Base-by-base conservation (phyloP, 2,113 vertebrate species). In the Atrichornis clamosus region DNA sequence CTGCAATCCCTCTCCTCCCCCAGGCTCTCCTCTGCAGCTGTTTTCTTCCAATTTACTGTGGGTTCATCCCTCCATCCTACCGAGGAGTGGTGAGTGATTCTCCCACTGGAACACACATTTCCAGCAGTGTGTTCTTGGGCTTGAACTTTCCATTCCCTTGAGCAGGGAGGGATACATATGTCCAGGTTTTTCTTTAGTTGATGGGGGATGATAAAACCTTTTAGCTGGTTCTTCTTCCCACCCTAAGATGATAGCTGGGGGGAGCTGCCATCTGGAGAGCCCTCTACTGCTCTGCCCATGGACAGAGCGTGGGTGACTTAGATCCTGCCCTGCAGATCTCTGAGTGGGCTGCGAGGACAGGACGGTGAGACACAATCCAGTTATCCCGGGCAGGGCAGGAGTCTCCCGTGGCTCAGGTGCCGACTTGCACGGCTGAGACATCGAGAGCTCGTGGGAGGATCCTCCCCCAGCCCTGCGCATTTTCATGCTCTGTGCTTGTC, bases 1-100 rank as follows among this genome's bases (percentile, higher is more conserved):
- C 50, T 95, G 35, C 89, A 53, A 50, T n/a, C 49, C 27, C 24
- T 91, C 63, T 97, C 56, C 47, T 78, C 39, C 73, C 37, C 15
- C 67, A 99, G 99, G 98, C 98, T 70, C 97, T 99, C 42, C 97
- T 99, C 47, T 99, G 99, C 90, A 99, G 99, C 97, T 99, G 99
- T 81, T 99, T 99, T 77, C 97, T 99, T 27, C 99, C 99, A 1
- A 97, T 98, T 47, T 99, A 99, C 96, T 99, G 98, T 2, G 99
- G 99, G 7, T 95, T 99, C 81, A 97, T 98, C 81, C 98, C 99
- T 42, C 99, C 99, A 0, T 97, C 97, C 21, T 98, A 98, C 92
- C 97, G 97, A 3, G 98, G 98, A 0, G 98, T 98, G 98, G 98
- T 98, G 83, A 96, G 98, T 98, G 69, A 16, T 7, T 21, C 28